Base-by-base conservation (phyloP, 2,113 vertebrate species). In the Ammodytes marinus region DNA sequence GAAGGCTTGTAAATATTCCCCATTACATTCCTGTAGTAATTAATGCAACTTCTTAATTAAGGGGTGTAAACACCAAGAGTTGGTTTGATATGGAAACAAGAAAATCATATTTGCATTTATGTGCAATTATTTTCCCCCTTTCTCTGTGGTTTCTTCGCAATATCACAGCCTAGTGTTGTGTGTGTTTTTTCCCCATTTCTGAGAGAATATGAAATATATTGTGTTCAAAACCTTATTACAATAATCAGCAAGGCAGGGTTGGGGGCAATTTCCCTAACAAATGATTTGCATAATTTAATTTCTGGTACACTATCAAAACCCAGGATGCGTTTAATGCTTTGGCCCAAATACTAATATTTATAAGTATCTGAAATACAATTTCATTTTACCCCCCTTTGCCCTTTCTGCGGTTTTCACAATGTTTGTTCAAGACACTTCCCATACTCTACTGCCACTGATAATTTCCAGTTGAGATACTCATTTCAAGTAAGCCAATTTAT, bases 21-120 rank as follows among this genome's bases (percentile, higher is more conserved):
- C 49, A 88, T 84, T 90, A 85, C 65, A 43, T 80, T 82, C 59
- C 70, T 87, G 82, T 89, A 75, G 79, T 90, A 91, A 87, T 91
- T 89, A 87, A 87, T 86, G 79, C 88, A 83, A 89, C 68, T 86
- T 42, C 46, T 42, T 84, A 86, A 91, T 92, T 91, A 89, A 80
- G 68, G 70, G 54, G 73, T 85, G 77, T 88, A 86, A 92, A 90
- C 88, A 90, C 58, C 64, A 84, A 49, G 74, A 76, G 66, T 57
- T 72, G 86, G 86, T 91, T 91, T 89, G 80, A 93, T 90, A 92
- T 92, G 88, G 78, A 90, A 90, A 89, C 81, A 84, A 88, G 78
- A 49, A 87, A 84, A 86, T 80, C 68, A 86, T 73, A 91, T 93
- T 92, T 93, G 87, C 85, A 91, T 91, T 90, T 76, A 55, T 75